These are phyloP conservation scores for Sebastes iracundus DNA, from an alignment of 2,797 vertebrate species.

Conservation along the genomic window DNA sequence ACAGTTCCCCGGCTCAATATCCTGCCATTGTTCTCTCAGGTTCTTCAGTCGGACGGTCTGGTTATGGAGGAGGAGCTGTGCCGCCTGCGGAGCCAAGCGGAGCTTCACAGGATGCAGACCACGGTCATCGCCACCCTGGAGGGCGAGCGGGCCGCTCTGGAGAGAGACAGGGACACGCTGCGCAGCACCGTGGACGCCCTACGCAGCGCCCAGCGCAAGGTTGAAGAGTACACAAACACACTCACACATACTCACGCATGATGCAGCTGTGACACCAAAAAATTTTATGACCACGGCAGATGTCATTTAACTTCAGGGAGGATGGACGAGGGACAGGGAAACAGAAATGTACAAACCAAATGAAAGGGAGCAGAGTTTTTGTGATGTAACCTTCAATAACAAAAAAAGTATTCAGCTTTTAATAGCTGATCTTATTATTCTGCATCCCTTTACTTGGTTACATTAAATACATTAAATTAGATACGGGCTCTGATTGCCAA, in stretches of 20 bases:
- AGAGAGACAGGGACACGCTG: constrained; percentile 82
- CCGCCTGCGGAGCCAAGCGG: constrained; percentile 79
- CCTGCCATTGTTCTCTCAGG: constrained; percentile 42
- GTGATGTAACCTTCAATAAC: not conserved
- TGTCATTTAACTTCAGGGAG: constrained; percentile 23
- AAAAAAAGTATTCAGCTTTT: not conserved
- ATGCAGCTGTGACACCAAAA: constrained; percentile 26
- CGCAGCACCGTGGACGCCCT: constrained; percentile 77
- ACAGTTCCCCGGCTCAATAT: not conserved
- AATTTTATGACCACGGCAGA: not conserved
- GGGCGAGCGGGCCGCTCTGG: constrained; percentile 79
- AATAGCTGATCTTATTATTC: not conserved
- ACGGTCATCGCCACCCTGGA: constrained; percentile 83
- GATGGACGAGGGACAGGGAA: not conserved
- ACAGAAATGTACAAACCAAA: not conserved
- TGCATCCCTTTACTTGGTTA: not conserved
- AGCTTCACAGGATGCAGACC: constrained; percentile 83
- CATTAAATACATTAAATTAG: constrained; percentile 14
- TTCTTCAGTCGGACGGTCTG: constrained; percentile 76
- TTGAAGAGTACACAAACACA: constrained; percentile 31
- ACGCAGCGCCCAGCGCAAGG: constrained; percentile 82
- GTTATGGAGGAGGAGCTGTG: constrained; percentile 83
- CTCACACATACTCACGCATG: not conserved
- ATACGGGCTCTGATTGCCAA: not conserved
- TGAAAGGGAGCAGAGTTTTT: not conserved